phyloP scores from a whole-genome alignment of 1,140 invertebrate species.

The Drosophila gunungcola region DNA sequence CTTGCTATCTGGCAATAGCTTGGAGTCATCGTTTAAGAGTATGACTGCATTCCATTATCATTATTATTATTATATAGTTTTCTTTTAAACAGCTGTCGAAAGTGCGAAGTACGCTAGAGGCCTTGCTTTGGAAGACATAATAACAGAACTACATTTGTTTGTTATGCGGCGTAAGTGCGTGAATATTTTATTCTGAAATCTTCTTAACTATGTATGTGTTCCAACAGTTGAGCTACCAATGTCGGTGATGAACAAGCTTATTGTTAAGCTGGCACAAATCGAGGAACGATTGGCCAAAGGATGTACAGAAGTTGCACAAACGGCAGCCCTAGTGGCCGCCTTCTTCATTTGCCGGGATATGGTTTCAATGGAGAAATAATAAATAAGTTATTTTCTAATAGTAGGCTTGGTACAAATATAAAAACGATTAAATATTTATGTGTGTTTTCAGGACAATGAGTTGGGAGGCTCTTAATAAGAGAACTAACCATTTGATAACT shows the following conservation, averaged over 20 bases:
- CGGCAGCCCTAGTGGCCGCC: conserved; percentile 26
- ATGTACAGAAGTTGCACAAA: conserved; percentile 34
- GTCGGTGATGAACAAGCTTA: conserved; percentile 25
- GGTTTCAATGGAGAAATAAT: conserved; percentile 40
- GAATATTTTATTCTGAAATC: neutral
- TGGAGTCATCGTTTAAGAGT: conserved; percentile 93
- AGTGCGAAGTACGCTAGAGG: conserved; percentile 22
- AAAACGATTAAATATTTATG: too few relatives aligned
- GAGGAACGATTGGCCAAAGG: conserved; percentile 37
- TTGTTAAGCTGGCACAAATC: conserved; percentile 31
- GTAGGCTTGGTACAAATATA: neutral
- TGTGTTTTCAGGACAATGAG: too few relatives aligned
- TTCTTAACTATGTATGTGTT: neutral
- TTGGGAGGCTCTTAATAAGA: too few relatives aligned
- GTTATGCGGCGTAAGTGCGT: conserved; percentile 34
- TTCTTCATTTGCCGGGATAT: conserved; percentile 32
- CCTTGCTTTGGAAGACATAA: conserved; percentile 30
- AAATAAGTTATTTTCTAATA: neutral
- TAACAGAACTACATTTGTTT: conserved; percentile 30
- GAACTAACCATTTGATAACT: too few relatives aligned
- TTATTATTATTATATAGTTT: too few relatives aligned
- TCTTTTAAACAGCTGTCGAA: conserved; percentile 13
- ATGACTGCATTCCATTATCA: conserved; percentile 65
- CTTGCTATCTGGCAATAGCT: conserved; percentile 94
- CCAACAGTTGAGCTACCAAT: conserved; percentile 31